Base-by-base conservation (phyloP, 2,797 vertebrate species). In the Sebastiscus tertius region DNA sequence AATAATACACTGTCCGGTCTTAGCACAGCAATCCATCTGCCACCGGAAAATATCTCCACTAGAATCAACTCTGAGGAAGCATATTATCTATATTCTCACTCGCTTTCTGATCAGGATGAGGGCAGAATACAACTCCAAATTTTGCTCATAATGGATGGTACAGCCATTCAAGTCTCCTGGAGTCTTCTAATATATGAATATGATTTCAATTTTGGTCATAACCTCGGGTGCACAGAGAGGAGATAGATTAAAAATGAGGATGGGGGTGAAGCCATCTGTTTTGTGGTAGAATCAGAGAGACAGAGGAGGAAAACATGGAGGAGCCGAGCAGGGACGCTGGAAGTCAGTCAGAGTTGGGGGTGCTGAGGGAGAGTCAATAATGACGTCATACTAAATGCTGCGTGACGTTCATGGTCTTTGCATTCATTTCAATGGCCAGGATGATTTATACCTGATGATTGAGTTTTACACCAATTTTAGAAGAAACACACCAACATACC, bases 221-320 rank as follows among this genome's bases (percentile, higher is more conserved):
- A 88, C 82, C 87, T 88, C 77, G 77, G 88, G 85, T 72, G 82
- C 77, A 71, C 74, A 56, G 82, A 79, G 72, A 83, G 69, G 74
- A 83, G 84, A 75, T 65, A 80, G 86, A 92, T 88, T 84, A 49
- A 83, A 92, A 87, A 72, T 20, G 83, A 77, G 85, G 81, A 86
- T 69, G 81, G 85, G 62, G 88, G 73, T 61, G 84, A 84, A 73
- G 86, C 93, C 94, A 94, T 93, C 92, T 92, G 92, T 86, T 92
- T 92, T 86, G 81, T 18, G 34, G 83, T 46, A 66, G 49, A 87
- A 81, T 60, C 75, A 46, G 87, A 87, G 84, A 84, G 82, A 84
- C 79, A 72, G 77, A 85, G 63, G 71, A 85, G 83, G 85, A 73
- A 74, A 52, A 87, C 52, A 9, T 67, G 79, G 68, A 84, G 80